phyloP scores from a whole-genome alignment of 2,888 invertebrate genomes.

The Congeria kusceri region DNA sequence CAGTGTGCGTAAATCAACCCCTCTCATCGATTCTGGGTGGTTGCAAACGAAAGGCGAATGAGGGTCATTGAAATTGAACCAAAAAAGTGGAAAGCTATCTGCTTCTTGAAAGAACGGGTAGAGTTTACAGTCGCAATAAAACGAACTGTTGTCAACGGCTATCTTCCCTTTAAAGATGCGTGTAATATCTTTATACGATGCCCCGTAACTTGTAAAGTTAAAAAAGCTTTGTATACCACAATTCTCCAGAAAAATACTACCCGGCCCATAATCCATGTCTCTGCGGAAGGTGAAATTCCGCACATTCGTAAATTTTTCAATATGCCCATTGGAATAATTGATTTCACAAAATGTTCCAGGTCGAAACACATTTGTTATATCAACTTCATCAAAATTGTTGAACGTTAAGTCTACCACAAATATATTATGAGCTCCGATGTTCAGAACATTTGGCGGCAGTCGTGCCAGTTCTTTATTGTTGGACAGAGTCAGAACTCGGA shows the following conservation, averaged over 20 bases:
- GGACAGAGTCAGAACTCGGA: constrained; percentile 30
- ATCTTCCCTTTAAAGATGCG: not conserved
- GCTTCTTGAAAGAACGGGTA: constrained; percentile 14
- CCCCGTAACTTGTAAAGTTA: constrained; percentile 17
- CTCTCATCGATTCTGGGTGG: constrained; percentile 30
- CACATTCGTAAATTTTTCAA: constrained; percentile 16
- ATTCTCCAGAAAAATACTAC: constrained; percentile 19
- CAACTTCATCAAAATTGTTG: constrained; percentile 25
- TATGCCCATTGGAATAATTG: constrained; percentile 17
- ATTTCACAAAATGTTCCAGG: constrained; percentile 37
- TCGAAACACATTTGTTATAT: constrained; percentile 34
- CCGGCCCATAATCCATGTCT: constrained; percentile 22
- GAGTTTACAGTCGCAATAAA: constrained; percentile 29
- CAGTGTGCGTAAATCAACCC: not conserved
- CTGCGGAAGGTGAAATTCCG: not conserved
- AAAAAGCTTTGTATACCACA: constrained; percentile 16
- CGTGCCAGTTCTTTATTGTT: constrained; percentile 26
- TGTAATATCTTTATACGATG: not conserved
- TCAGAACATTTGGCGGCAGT: constrained; percentile 27
- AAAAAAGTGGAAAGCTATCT: not conserved
- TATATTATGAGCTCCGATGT: constrained; percentile 28
- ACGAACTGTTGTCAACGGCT: not conserved
- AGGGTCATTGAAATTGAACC: constrained; percentile 6
- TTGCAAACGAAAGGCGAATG: not conserved
- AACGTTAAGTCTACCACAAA: constrained; percentile 28